Evolutionary conservation across 2,888 invertebrate genomes (phyloP).

Genomic region (Blastobasis adustella): DNA sequence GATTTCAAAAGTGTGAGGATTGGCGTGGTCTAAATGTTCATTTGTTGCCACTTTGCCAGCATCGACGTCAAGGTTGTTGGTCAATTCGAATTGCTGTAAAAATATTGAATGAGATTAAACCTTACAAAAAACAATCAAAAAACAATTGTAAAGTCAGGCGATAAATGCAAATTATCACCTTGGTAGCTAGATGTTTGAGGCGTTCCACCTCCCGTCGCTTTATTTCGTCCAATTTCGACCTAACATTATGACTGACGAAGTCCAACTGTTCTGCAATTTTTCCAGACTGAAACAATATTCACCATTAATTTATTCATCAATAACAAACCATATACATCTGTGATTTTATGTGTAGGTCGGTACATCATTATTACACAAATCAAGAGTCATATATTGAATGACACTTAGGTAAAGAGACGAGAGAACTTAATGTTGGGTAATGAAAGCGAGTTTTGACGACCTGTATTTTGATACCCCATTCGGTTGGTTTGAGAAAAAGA

Average conservation of each 20-base stretch:
- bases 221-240: constrained; percentile 92
- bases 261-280: constrained; percentile 94
- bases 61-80: constrained; percentile 78
- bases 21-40: constrained; percentile 90
- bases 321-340: too few species aligned
- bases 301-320: not conserved
- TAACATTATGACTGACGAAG: constrained; percentile 90
- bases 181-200: constrained; percentile 81
- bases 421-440: too few species aligned
- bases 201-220: constrained; percentile 92
- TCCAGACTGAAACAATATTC: constrained; percentile 79
- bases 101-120: too few species aligned
- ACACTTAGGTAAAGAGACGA: too few species aligned
- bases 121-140: not conserved
- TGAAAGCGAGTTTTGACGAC: too few species aligned
- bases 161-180: constrained; percentile 31
- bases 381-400: too few species aligned
- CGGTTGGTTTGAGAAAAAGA: too few species aligned
- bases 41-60: constrained; percentile 75
- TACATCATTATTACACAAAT: too few species aligned
- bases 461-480: too few species aligned
- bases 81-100: constrained; percentile 75
- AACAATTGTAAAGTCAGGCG: not conserved
- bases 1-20: constrained; percentile 95
- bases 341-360: too few species aligned